phyloP scores from a whole-genome alignment of 1,140 invertebrate genomes.

The Paracyclopina nana region DNA sequence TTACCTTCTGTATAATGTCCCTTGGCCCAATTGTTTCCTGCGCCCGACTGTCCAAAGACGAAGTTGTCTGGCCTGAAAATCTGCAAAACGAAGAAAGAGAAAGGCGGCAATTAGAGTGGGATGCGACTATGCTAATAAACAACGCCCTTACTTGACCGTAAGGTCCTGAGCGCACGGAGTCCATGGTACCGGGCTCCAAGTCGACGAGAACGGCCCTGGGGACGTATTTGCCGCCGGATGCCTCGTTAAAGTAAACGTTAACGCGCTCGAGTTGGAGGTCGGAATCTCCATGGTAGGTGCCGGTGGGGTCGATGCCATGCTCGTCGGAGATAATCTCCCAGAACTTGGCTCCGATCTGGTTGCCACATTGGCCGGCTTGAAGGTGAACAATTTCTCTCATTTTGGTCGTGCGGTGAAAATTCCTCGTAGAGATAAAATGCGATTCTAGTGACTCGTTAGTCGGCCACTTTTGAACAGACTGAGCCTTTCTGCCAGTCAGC shows the following conservation, averaged over 20 bases:
- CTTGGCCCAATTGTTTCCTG: constrained; percentile 64
- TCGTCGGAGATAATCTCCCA: constrained; percentile 67
- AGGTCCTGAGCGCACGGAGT: constrained; percentile 37
- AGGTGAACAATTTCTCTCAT: constrained; percentile 18
- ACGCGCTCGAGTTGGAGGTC: constrained; percentile 68
- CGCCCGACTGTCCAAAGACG: constrained; percentile 54
- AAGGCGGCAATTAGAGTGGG: too few relatives aligned
- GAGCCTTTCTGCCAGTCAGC: too few relatives aligned
- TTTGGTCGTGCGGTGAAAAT: neutral
- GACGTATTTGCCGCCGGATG: constrained; percentile 60
- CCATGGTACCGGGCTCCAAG: constrained; percentile 53
- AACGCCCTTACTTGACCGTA: too few relatives aligned
- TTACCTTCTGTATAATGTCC: constrained; percentile 39
- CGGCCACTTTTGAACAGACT: too few relatives aligned
- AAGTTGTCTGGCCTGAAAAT: constrained; percentile 51
- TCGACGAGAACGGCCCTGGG: constrained; percentile 75
- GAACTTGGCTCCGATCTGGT: constrained; percentile 17
- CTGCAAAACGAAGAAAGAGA: too few relatives aligned
- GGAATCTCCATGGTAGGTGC: constrained; percentile 36
- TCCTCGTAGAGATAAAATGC: too few relatives aligned
- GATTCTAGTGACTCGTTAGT: too few relatives aligned
- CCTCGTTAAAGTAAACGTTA: constrained; percentile 80
- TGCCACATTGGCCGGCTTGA: constrained; percentile 18
- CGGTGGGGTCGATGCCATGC: constrained; percentile 62
- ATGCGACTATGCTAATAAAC: too few relatives aligned